Evolutionary conservation across 2,888 invertebrate genomes (phyloP), one percentile per base, ranked within the genome.

Genomic region (Morpho helenor): DNA sequence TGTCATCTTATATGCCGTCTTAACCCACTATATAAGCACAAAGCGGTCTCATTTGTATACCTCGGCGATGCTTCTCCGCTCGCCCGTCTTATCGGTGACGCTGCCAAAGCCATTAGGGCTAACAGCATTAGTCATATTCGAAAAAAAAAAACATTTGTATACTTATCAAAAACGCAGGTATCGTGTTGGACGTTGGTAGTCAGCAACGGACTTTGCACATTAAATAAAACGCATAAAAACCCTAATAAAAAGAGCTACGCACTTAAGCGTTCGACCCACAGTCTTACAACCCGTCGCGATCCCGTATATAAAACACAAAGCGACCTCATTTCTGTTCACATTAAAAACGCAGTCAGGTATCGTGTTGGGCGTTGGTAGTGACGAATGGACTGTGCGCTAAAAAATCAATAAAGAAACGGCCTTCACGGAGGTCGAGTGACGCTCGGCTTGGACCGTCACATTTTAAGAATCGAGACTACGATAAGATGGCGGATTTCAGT

Each of bases 401-500:
- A 88, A 88, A 88, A 88, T 88, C 87, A 87, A 89, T 87, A 87
- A 84, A 80, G 76, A 80, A 82, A 72, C 82, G 86, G 87, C 87
- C 87, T 88, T 85, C 83, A 80, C 68, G 70, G 86, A 85, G 87
- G 87, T 87, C 87, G 82, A 71, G 66, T 75, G 82, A 76, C 79
- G 76, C 64, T 57, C 57, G 55, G 60, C 53, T 56, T 56, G 53
- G 50, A 60, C 48, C 56, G 55, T 56, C 58, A 57, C 60, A 52
- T 60, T 55, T 55, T 59, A 42, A 58, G 52, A 62, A 55, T 16
- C 8, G 7, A 31, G 31, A 31, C 31, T 2, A 44, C 6, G 23
- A 9, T 57, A 57, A 64, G 64, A 62, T 62, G 64, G 62, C 64
- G 57, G 58, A 58, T 49, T 47, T 44, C 5, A 31, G 31, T 31